These are phyloP conservation scores for Megastigmus dorsalis DNA, from an alignment of 2,888 invertebrate genomes.

Conservation along the genomic window DNA sequence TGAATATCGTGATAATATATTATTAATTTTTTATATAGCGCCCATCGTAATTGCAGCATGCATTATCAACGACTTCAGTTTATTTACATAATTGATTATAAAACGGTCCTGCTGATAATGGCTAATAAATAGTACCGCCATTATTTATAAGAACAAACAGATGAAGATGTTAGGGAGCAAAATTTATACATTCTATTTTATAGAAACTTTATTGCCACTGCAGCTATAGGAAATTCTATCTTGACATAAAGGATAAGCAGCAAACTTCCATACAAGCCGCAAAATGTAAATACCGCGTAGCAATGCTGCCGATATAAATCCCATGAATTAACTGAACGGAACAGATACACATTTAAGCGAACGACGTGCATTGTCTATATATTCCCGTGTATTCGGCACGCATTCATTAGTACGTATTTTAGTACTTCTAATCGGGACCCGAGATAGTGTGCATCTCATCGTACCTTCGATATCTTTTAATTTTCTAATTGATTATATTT, in stretches of 20 bases:
- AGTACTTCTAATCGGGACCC: neutral
- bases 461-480: too few relatives aligned
- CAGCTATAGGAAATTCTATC: neutral
- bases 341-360: conserved; percentile 22
- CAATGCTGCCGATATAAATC: neutral
- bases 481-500: too few relatives aligned
- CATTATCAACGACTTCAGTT: too few relatives aligned
- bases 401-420: conserved; percentile 6
- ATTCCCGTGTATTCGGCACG: neutral
- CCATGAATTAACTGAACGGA: conserved; percentile 26
- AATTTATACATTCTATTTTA: neutral
- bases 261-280: neutral
- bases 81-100: neutral
- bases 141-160: too few relatives aligned
- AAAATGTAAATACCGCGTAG: conserved; percentile 9
- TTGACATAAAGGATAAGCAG: conserved; percentile 21
- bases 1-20: too few relatives aligned
- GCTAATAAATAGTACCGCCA: too few relatives aligned
- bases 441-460: neutral
- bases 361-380: neutral
- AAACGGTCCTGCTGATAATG: too few relatives aligned
- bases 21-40: too few relatives aligned
- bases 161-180: too few relatives aligned
- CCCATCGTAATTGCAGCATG: too few relatives aligned
- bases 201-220: neutral